Evolutionary conservation across 2,888 invertebrate genomes (phyloP), one percentile per base, ranked within the genome.

Genomic region (Pseudococcus viburni): DNA sequence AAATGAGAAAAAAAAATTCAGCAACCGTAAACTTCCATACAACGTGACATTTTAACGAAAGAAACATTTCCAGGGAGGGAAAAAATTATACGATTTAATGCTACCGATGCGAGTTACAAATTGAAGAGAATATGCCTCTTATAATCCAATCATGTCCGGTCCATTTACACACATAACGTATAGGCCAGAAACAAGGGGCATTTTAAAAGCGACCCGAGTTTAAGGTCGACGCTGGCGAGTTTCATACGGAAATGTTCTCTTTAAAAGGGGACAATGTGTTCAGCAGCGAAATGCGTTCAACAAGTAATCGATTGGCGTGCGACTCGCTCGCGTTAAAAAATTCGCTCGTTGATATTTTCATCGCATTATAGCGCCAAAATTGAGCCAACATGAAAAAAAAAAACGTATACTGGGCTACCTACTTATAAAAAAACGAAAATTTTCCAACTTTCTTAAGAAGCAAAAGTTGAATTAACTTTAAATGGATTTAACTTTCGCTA

Each of bases 91-190:
- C 64, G 22, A 64, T 64, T 64, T 22, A 51, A 51, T 51, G 8
- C 64, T 22, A 1, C 26, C 26, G 26, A 33, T 33, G 19, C 64
- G 22, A 64, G 19, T 64, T 64, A 64, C 77, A 77, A 77, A 77
- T 77, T 26, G 77, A 77, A 39, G 26, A 15, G 12, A 77, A 77
- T 8, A 77, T 5, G 77, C 22, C 77, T 39, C 19, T 77, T 77
- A 77, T 33, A 77, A 77, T 77, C 77, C 39, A 77, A 77, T 77
- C 77, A 77, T 77, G 77, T 77, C 39, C 39, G 77, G 77, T 77
- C 77, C 77, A 77, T 77, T 77, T 77, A 39, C 26, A 77, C 77
- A 15, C 33, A 26, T 39, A 33, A 33, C 26, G 26, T 33, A 33
- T 3, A 33, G 26, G 17, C 64, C 19, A 64, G 64, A 22, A 64